Conservation (phyloP, 1,140 invertebrate species). For the Prorops nasuta region DNA sequence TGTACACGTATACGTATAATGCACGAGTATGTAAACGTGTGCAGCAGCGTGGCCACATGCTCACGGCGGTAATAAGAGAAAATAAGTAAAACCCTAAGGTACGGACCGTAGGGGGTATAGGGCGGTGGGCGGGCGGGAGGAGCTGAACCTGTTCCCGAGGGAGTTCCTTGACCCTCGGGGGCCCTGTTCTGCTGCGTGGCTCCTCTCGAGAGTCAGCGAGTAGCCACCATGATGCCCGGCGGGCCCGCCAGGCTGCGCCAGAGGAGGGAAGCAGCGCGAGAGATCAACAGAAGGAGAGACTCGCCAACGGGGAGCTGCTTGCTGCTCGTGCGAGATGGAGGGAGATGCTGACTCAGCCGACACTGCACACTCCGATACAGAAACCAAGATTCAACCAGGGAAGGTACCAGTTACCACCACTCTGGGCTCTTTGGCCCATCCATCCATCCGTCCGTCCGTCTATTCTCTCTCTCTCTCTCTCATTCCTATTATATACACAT, state of each 20-base stretch:
- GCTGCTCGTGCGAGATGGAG: slow-evolving; percentile 1
- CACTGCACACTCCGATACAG: too few relatives aligned
- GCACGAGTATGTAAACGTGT: slow-evolving; percentile 17
- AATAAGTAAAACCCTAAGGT: slow-evolving; percentile 47
- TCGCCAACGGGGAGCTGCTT: too few relatives aligned
- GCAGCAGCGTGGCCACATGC: slow-evolving; percentile 35
- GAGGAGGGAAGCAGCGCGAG: slow-evolving; percentile 17
- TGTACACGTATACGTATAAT: slow-evolving; percentile 4
- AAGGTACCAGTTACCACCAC: too few relatives aligned
- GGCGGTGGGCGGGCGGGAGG: slow-evolving; percentile 31
- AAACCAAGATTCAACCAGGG: too few relatives aligned
- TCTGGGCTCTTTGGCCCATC: too few relatives aligned
- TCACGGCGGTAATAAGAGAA: slow-evolving; percentile 48
- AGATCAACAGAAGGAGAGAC: not conserved
- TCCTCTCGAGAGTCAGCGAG: slow-evolving; percentile 39
- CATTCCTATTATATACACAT: not conserved
- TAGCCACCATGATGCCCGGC: slow-evolving; percentile 47
- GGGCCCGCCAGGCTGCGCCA: slow-evolving; percentile 26
- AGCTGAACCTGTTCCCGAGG: slow-evolving; percentile 58
- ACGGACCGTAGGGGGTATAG: slow-evolving; percentile 39
- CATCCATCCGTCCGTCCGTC: slow-evolving; percentile 24
- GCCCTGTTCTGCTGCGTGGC: too few relatives aligned
- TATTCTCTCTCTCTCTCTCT: not conserved
- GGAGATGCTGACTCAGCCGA: slow-evolving; percentile 18
- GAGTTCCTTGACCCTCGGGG: slow-evolving; percentile 56